Evolutionary conservation across 2,797 vertebrate species (phyloP).

Genomic region (Crocodylus rhombifer): DNA sequence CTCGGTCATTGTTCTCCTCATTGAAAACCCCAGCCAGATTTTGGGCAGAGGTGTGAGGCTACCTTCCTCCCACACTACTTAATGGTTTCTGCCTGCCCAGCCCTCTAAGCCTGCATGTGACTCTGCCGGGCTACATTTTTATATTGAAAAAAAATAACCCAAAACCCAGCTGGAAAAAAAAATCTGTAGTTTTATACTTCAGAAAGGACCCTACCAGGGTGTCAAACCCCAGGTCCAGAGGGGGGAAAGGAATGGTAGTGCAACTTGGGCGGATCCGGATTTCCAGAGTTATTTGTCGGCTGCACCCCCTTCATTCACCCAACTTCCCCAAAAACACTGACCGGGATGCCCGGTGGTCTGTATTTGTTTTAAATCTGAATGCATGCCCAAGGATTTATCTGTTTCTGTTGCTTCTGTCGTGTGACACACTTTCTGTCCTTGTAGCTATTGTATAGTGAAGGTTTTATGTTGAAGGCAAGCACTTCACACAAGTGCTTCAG

Average conservation of each 20-base stretch:
- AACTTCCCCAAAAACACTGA: slow-evolving; percentile 41
- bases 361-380: slow-evolving; percentile 71
- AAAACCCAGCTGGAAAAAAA: neutral
- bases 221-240: slow-evolving; percentile 25
- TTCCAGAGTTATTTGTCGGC: slow-evolving; percentile 25
- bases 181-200: neutral
- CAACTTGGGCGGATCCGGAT: neutral
- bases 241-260: neutral
- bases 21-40: slow-evolving; percentile 59
- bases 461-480: slow-evolving; percentile 69
- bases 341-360: slow-evolving; percentile 31
- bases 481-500: slow-evolving; percentile 76
- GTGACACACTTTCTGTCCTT: slow-evolving; percentile 67
- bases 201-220: neutral
- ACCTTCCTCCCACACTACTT: neutral
- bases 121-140: neutral
- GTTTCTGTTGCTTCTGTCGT: slow-evolving; percentile 79
- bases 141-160: slow-evolving; percentile 2
- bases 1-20: slow-evolving; percentile 69
- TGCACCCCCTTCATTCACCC: slow-evolving; percentile 8
- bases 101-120: slow-evolving; percentile 38
- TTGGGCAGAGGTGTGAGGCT: slow-evolving; percentile 37
- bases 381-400: slow-evolving; percentile 84
- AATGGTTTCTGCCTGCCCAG: neutral
- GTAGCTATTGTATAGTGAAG: slow-evolving; percentile 63